Conservation (phyloP, 2,797 vertebrate genomes). For the Margarornis squamiger region DNA sequence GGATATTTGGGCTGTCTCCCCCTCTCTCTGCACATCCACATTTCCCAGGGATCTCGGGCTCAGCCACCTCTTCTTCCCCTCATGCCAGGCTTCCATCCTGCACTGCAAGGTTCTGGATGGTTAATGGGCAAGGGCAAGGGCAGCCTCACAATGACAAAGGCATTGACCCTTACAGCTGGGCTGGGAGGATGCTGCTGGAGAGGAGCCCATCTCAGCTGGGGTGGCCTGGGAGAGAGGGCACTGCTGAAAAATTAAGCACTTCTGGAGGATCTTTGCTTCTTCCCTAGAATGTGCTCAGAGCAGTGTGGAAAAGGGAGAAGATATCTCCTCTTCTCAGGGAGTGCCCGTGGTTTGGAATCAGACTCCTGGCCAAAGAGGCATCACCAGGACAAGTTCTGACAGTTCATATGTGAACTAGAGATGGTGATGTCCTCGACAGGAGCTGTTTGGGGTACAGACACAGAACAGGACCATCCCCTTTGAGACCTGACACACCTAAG, state of each 20-base stretch:
- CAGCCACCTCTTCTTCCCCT: neutral
- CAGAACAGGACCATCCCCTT: neutral
- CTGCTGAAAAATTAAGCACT: neutral
- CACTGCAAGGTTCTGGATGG: neutral
- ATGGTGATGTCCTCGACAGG: fast-evolving
- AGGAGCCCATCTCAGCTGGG: neutral
- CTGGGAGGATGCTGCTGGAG: neutral
- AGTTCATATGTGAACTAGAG: neutral
- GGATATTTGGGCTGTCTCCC: neutral
- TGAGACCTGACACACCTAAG: neutral
- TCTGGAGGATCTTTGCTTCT: neutral
- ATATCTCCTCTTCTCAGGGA: neutral
- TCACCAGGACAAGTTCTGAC: neutral
- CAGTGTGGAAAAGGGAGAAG: neutral
- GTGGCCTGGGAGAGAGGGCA: neutral
- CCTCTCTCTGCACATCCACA: neutral
- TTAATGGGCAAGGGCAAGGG: neutral
- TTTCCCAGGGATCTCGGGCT: neutral
- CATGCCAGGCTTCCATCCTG: neutral
- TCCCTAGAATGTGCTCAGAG: neutral
- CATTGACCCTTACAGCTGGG: neutral
- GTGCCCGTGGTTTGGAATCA: neutral
- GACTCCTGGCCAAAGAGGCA: neutral
- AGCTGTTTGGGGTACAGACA: neutral
- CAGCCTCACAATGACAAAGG: neutral